These are phyloP conservation scores for Neopipo cinnamomea DNA, from an alignment of 2,113 vertebrate species.

Conservation along the genomic window DNA sequence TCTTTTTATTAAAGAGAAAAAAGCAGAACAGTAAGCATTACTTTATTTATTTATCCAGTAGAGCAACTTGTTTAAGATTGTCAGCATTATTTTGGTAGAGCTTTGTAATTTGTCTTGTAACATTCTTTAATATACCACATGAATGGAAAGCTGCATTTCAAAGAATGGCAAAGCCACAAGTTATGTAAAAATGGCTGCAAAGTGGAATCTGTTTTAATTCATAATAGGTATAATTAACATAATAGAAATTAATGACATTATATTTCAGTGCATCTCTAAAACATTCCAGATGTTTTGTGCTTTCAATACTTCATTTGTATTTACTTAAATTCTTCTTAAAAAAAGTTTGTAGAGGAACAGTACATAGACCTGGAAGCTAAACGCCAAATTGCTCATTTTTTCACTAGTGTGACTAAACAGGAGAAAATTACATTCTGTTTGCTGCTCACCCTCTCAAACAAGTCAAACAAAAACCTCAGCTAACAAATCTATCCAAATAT, in stretches of 20 bases:
- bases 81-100: neutral
- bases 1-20: neutral
- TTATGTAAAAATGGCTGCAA: slow-evolving; percentile 1
- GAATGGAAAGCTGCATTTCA: slow-evolving; percentile 18
- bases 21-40: neutral
- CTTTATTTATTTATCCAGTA: neutral
- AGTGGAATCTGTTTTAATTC: neutral
- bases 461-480: neutral
- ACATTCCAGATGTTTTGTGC: slow-evolving; percentile 1
- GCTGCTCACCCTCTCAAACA: neutral
- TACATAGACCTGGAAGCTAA: neutral
- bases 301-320: neutral
- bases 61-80: neutral
- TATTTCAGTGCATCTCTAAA: slow-evolving; percentile 34
- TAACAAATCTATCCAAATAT: neutral
- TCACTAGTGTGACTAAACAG: neutral
- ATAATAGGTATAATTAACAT: neutral
- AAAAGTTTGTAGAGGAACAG: neutral
- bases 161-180: slow-evolving; percentile 34
- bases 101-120: slow-evolving; percentile 15
- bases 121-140: slow-evolving; percentile 21
- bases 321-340: slow-evolving; percentile 11
- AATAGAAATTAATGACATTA: neutral
- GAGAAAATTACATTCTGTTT: slow-evolving; percentile 10
- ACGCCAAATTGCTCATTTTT: neutral